Evolutionary conservation across 2,888 invertebrate genomes (phyloP).

Genomic region (Conops quadrifasciatus): DNA sequence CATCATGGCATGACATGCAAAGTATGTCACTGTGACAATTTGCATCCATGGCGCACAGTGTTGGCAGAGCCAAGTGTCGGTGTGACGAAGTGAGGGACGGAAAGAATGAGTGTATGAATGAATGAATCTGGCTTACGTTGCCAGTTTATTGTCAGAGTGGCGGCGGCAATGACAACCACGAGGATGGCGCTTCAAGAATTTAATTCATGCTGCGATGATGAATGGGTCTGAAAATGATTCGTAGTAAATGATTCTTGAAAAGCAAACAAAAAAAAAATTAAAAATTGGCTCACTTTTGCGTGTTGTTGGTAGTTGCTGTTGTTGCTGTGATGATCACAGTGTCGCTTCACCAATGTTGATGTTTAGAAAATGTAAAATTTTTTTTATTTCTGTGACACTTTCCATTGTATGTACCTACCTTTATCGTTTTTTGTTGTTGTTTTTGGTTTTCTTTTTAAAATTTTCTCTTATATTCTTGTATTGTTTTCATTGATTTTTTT

Average conservation of each 20-base stretch:
- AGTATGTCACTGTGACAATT: too few species aligned
- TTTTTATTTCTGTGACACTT: too few species aligned
- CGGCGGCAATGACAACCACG: not conserved
- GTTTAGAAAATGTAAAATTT: too few species aligned
- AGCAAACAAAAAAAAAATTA: not conserved
- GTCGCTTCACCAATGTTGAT: too few species aligned
- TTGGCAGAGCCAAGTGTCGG: too few species aligned
- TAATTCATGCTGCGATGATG: constrained; percentile 45
- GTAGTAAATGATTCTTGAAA: constrained; percentile 22
- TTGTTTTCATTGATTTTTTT: not conserved
- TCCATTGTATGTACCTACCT: too few species aligned
- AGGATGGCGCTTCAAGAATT: constrained; percentile 43
- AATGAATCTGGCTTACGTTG: not conserved
- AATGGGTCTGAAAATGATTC: constrained; percentile 40
- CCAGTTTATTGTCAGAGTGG: not conserved
- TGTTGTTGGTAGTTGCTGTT: not conserved
- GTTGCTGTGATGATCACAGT: too few species aligned
- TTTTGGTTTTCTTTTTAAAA: not conserved
- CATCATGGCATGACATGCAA: too few species aligned
- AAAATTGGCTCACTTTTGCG: constrained; percentile 27
- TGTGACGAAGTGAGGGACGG: too few species aligned
- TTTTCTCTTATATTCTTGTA: not conserved
- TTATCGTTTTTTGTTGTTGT: too few species aligned
- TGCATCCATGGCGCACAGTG: too few species aligned
- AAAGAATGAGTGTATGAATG: not conserved